phyloP scores from a whole-genome alignment of 2,888 invertebrate genomes.

The Mythimna loreyi region DNA sequence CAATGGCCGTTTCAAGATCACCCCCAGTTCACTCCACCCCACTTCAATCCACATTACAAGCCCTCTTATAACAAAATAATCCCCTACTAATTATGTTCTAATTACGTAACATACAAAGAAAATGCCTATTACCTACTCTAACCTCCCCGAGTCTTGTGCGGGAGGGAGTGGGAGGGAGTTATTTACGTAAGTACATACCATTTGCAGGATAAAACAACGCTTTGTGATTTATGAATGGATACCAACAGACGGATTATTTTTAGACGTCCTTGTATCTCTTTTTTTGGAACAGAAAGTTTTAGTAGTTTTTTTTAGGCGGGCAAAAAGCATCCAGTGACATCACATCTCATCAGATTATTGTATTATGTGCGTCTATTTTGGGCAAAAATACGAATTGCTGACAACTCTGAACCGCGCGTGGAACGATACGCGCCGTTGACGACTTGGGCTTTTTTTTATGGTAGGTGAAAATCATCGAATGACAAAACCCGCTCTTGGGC shows the following conservation, averaged over 20 bases:
- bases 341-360: too few species aligned
- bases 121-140: not conserved
- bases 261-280: conserved; percentile 19
- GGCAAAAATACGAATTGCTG: too few species aligned
- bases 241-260: conserved; percentile 28
- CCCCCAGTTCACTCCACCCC: conserved; percentile 1
- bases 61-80: conserved; percentile 11
- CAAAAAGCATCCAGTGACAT: too few species aligned
- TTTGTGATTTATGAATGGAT: conserved; percentile 22
- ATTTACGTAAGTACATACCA: conserved; percentile 33
- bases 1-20: not conserved
- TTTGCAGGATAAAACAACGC: conserved; percentile 9
- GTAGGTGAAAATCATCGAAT: too few species aligned
- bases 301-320: too few species aligned
- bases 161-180: conserved; percentile 13
- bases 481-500: too few species aligned
- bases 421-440: too few species aligned
- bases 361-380: too few species aligned
- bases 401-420: too few species aligned
- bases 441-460: too few species aligned
- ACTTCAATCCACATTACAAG: not conserved
- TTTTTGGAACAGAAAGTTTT: not conserved
- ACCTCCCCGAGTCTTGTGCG: not conserved
- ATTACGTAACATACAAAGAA: conserved; percentile 15
- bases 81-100: conserved; percentile 4